phyloP scores from a whole-genome alignment of 2,888 invertebrate species.

The Alitta virens region DNA sequence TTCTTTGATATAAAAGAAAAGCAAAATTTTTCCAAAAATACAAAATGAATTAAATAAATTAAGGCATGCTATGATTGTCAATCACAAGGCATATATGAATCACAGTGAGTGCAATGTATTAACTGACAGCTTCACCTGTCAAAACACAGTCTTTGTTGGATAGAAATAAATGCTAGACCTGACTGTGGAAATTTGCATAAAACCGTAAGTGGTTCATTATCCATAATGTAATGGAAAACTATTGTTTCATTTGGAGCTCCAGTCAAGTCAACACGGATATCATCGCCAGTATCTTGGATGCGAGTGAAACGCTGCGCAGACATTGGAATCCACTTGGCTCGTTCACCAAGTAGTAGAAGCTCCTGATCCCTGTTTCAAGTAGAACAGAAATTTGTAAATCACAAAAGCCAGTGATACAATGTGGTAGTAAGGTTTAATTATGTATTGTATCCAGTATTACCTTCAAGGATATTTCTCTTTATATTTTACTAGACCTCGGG shows the following conservation, averaged over 20 bases:
- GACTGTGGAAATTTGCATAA: too few relatives aligned
- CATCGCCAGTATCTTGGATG: constrained; percentile 1
- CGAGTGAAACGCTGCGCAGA: constrained; percentile 35
- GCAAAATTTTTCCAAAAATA: too few relatives aligned
- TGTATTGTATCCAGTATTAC: not conserved
- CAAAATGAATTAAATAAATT: too few relatives aligned
- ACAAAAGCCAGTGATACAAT: not conserved
- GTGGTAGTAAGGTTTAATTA: not conserved
- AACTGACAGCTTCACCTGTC: too few relatives aligned
- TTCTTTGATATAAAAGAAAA: too few relatives aligned
- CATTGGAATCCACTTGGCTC: constrained; percentile 37
- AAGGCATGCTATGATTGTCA: too few relatives aligned
- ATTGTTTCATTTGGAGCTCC: constrained; percentile 19
- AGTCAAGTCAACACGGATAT: constrained; percentile 12
- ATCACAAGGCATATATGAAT: too few relatives aligned
- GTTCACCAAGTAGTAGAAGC: constrained; percentile 18
- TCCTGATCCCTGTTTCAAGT: constrained; percentile 1
- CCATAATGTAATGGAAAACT: constrained; percentile 4
- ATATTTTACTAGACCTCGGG: too few relatives aligned
- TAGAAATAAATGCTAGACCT: too few relatives aligned
- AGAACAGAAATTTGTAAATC: not conserved
- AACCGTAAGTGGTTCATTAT: not conserved
- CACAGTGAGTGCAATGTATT: too few relatives aligned
- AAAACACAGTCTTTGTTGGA: too few relatives aligned
- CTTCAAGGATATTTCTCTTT: too few relatives aligned